Evolutionary conservation across 2,888 invertebrate genomes (phyloP).

Genomic region (Psylliodes chrysocephalus): DNA sequence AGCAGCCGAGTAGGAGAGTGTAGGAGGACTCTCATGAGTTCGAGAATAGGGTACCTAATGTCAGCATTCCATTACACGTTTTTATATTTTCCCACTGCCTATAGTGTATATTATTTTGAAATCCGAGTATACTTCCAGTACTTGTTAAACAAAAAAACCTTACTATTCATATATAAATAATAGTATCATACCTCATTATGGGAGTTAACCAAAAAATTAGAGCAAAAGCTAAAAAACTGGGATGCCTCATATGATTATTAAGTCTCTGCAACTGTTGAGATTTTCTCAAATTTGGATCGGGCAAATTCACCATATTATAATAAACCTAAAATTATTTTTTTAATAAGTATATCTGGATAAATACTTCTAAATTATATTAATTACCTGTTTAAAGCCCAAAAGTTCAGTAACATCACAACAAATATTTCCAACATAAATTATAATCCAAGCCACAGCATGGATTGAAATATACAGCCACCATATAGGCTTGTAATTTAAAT

Average conservation of each 20-base stretch:
- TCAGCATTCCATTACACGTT: no score
- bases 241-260: constrained; percentile 71
- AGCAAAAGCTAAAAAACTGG: constrained; percentile 70
- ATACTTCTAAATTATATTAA: neutral
- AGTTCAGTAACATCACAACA: constrained; percentile 73
- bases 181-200: constrained; percentile 67
- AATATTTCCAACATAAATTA: constrained; percentile 71
- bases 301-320: constrained; percentile 67
- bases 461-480: constrained; percentile 66
- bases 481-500: constrained; percentile 63
- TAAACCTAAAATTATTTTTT: constrained; percentile 61
- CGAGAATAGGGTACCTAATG: no score
- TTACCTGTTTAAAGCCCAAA: constrained; percentile 70
- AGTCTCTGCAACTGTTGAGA: constrained; percentile 67
- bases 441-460: constrained; percentile 68
- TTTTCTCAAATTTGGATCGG: constrained; percentile 67
- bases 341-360: neutral
- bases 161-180: neutral
- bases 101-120: no score
- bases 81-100: no score
- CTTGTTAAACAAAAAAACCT: neutral
- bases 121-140: no score
- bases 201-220: constrained; percentile 70
- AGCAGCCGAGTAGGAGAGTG: no score
- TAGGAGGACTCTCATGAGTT: no score